Conservation (phyloP, 2,797 vertebrate species). For the Hemibagrus guttatus region DNA sequence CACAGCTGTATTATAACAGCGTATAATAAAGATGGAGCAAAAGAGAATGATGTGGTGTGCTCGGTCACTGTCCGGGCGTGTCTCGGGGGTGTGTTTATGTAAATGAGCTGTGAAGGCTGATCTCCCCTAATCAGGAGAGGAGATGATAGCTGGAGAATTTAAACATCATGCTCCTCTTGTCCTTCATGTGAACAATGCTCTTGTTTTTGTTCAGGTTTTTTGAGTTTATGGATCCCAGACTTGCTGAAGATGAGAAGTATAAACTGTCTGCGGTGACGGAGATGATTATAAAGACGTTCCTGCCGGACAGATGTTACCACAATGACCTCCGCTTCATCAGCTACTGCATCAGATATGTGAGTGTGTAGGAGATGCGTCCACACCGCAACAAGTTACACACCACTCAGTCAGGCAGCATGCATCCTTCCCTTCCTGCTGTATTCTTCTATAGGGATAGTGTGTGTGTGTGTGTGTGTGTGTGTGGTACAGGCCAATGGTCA, state of each 20-base stretch:
- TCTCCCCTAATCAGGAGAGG: background rate
- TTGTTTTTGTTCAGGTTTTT: slow-evolving; percentile 74
- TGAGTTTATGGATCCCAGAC: slow-evolving; percentile 73
- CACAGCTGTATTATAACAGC: too few species aligned
- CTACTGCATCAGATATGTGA: slow-evolving; percentile 85
- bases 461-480: background rate
- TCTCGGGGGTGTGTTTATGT: background rate
- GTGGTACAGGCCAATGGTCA: slow-evolving; percentile 78
- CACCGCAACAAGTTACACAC: background rate
- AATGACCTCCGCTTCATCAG: slow-evolving; percentile 82
- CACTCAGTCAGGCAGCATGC: background rate
- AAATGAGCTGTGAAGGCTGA: background rate
- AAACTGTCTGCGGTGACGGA: slow-evolving; percentile 75
- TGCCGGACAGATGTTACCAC: slow-evolving; percentile 76
- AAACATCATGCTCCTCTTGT: background rate
- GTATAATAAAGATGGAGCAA: background rate
- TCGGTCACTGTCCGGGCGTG: too few species aligned
- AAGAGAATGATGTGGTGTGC: background rate
- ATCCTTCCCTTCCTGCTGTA: background rate
- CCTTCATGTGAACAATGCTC: background rate
- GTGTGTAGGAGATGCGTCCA: slow-evolving; percentile 57
- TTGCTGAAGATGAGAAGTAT: slow-evolving; percentile 62
- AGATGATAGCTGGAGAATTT: too few species aligned
- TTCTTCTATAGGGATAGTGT: background rate
- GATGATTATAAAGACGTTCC: slow-evolving; percentile 79